These are phyloP conservation scores for Venusia cambrica DNA, from an alignment of 2,888 invertebrate genomes.

Conservation along the genomic window DNA sequence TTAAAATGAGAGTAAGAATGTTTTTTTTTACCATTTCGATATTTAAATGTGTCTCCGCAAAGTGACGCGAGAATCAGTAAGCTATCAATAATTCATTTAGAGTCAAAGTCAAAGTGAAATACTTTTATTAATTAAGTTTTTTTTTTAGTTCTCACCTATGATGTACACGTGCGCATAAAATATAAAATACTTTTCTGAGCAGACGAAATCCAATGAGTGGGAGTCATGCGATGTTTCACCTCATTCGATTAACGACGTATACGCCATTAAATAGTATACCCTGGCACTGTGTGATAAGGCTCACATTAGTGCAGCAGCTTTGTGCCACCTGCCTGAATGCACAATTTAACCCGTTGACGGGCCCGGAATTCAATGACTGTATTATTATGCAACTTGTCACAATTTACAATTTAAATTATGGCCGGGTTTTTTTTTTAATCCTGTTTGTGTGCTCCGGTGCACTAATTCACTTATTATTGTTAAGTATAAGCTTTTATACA, in stretches of 20 bases:
- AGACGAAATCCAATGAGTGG: conserved; percentile 14
- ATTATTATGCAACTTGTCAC: conserved; percentile 27
- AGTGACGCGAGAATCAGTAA: no score
- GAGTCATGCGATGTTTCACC: conserved; percentile 17
- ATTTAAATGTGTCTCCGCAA: no score
- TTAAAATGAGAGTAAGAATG: no score
- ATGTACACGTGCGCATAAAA: no score
- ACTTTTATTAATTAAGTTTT: no score
- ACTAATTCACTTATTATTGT: conserved; percentile 7
- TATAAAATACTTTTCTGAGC: no score
- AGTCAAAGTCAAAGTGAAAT: no score
- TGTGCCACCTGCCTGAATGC: conserved; percentile 19
- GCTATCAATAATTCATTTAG: no score
- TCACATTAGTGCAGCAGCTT: conserved; percentile 3
- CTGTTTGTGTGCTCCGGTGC: conserved; percentile 1
- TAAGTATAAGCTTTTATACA: no score
- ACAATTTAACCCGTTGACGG: conserved; percentile 20
- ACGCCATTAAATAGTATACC: conserved; percentile 1
- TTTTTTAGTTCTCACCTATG: no score
- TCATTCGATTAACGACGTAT: conserved; percentile 11
- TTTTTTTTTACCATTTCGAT: no score
- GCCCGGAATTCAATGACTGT: conserved; percentile 20
- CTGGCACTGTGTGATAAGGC: conserved; percentile 4
- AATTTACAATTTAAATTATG: conserved; percentile 23
- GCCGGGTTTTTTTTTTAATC: conserved; percentile 8